Conservation (phyloP, 2,888 invertebrate species). For the Drosophila planitibia region DNA sequence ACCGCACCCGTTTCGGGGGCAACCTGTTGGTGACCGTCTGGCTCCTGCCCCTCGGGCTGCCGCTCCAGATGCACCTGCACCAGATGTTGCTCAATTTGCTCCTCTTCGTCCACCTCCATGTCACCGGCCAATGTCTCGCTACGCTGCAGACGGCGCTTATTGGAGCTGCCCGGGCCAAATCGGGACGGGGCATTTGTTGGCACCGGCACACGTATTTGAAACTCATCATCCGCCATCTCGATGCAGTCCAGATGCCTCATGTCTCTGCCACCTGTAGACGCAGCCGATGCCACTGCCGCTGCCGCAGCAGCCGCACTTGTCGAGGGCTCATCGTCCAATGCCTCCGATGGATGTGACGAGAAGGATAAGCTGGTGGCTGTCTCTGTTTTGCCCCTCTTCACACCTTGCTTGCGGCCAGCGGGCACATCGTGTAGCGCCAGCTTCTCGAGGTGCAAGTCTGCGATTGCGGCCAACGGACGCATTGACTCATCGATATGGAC, state of each 20-base stretch:
- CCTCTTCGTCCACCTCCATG: constrained; percentile 68
- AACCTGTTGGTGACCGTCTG: neutral
- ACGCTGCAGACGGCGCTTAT: constrained; percentile 77
- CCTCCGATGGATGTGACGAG: constrained; percentile 3
- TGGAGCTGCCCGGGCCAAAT: constrained; percentile 12
- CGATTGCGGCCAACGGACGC: constrained; percentile 58
- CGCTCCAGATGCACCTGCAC: constrained; percentile 62
- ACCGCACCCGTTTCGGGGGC: constrained; percentile 52
- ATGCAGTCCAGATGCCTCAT: constrained; percentile 64
- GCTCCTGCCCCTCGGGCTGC: neutral
- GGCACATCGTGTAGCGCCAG: constrained; percentile 81
- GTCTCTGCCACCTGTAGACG: constrained; percentile 17
- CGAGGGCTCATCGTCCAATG: constrained; percentile 63
- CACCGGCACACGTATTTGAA: constrained; percentile 72
- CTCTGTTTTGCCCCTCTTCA: constrained; percentile 15
- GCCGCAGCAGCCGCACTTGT: constrained; percentile 69
- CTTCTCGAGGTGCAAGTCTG: constrained; percentile 63
- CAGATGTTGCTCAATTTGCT: constrained; percentile 37
- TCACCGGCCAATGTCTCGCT: constrained; percentile 83
- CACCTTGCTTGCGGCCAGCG: constrained; percentile 45
- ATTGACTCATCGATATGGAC: constrained; percentile 87
- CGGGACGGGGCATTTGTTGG: constrained; percentile 23
- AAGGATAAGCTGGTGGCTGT: neutral
- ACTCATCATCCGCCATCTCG: constrained; percentile 77
- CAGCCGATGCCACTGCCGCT: constrained; percentile 48